phyloP scores from a whole-genome alignment of 2,888 invertebrate genomes.

The Lasioglossum vierecki region DNA sequence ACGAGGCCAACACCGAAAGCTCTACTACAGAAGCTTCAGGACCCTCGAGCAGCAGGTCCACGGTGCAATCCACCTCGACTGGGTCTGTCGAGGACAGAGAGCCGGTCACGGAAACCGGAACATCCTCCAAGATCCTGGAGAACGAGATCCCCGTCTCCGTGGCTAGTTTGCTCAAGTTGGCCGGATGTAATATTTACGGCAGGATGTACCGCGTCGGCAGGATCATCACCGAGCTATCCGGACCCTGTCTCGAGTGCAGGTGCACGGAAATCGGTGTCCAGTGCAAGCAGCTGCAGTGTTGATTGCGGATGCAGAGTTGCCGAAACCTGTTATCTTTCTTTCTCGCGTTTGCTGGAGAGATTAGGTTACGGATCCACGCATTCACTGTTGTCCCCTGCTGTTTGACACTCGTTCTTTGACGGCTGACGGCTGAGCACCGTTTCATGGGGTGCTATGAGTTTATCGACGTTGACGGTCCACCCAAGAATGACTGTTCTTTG shows the following conservation, averaged over 20 bases:
- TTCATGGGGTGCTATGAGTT: neutral
- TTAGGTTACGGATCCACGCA: slow-evolving; percentile 27
- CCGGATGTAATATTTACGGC: slow-evolving; percentile 96
- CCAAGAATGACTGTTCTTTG: neutral
- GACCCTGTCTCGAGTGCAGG: slow-evolving; percentile 92
- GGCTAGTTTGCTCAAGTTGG: slow-evolving; percentile 89
- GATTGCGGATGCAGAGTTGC: slow-evolving; percentile 62
- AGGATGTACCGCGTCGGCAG: slow-evolving; percentile 93
- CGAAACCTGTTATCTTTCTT: slow-evolving; percentile 21
- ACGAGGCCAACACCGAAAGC: slow-evolving; percentile 72
- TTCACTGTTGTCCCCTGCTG: slow-evolving; percentile 34
- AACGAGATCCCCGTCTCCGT: slow-evolving; percentile 80
- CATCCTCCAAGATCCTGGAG: slow-evolving; percentile 67
- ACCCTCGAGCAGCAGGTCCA: slow-evolving; percentile 4
- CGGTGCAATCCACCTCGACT: slow-evolving; percentile 1
- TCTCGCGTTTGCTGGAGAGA: neutral
- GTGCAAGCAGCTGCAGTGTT: slow-evolving; percentile 89
- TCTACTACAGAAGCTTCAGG: slow-evolving; percentile 2
- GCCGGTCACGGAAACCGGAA: slow-evolving; percentile 49
- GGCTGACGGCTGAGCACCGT: neutral
- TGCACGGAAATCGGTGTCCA: slow-evolving; percentile 95
- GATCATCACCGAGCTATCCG: slow-evolving; percentile 92
- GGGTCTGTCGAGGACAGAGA: slow-evolving; percentile 18
- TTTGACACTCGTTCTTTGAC: neutral
- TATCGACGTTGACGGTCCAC: neutral